Base-by-base conservation (phyloP, 2,113 vertebrate species). In the Leiothrix lutea region DNA sequence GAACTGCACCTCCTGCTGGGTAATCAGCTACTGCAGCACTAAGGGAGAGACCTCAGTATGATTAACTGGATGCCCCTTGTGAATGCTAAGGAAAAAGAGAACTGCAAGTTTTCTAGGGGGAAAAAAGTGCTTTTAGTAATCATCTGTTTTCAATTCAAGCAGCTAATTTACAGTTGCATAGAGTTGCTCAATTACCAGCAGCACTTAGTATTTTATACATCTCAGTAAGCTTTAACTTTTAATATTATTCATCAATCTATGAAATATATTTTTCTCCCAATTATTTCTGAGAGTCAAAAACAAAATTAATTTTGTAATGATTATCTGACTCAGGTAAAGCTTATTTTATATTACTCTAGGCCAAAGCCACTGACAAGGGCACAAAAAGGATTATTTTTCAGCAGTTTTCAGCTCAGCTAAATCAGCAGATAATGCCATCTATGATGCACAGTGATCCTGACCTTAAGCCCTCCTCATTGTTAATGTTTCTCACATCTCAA, bases 301-400 rank as follows among this genome's bases (percentile, higher is more conserved):
- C 81, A 97, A 98, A 98, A 99, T 98, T 98, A 98, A 98, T 98
- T 99, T 99, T 99, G 98, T 97, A 99, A 99, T 98, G 98, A 99
- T 99, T 99, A 98, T 98, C 98, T 99, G 98, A 99, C 98, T 98
- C 97, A 96, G 98, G 98, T 98, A 98, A 98, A 99, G 98, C 98
- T 96, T 97, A 98, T 98, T 98, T 99, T 98, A 97, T 98, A 97
- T 98, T 97, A 98, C 98, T 98, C 96, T 97, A 98, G 98, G 98
- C 98, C 97, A 86, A 95, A 98, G 97, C 90, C 96, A 96, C 97
- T 98, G 98, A 98, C 98, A 98, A 98, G 99, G 98, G 98, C 98
- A 97, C 95, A 95, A 97, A 96, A 97, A 97, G 97, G 98, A 98
- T 98, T 98, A 98, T 98, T 98, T 98, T 98, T 98, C 98, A 98